Evolutionary conservation across 2,113 vertebrate species (phyloP).

Genomic region (Anguilla rostrata): DNA sequence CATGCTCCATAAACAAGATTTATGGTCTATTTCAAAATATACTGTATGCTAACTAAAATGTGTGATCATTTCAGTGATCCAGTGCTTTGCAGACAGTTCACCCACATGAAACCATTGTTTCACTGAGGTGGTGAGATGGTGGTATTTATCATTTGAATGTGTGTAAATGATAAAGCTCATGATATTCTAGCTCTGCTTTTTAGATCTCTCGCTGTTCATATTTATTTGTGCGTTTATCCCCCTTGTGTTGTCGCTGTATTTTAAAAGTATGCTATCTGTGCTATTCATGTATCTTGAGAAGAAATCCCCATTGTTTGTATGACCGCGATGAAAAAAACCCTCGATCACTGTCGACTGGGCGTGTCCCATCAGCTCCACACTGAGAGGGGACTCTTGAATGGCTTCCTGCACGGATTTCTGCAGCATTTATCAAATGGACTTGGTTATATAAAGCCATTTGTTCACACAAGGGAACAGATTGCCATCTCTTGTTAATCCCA

Average conservation of each 20-base stretch:
- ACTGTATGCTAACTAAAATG: no score
- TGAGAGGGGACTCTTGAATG: constrained; percentile 31
- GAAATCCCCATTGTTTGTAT: background rate
- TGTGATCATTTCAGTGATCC: no score
- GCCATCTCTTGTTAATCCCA: constrained; percentile 57
- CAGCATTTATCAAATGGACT: constrained; percentile 44
- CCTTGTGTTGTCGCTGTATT: background rate
- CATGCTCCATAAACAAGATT: no score
- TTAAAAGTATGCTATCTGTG: background rate
- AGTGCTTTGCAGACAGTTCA: no score
- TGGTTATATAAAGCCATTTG: constrained; percentile 61
- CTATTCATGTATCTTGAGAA: background rate
- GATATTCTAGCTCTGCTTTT: background rate
- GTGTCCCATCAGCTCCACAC: constrained; percentile 30
- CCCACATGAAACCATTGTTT: background rate
- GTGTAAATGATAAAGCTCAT: background rate
- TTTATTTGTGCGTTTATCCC: background rate
- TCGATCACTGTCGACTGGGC: constrained; percentile 22
- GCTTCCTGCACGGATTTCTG: constrained; percentile 46
- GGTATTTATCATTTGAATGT: no score
- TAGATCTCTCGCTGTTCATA: background rate
- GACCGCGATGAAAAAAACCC: background rate
- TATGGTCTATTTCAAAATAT: no score
- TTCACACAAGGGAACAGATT: constrained; percentile 54
- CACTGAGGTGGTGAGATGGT: background rate